Evolutionary conservation across 2,888 invertebrate species (phyloP).

Genomic region (Pristionchus japonicus): DNA sequence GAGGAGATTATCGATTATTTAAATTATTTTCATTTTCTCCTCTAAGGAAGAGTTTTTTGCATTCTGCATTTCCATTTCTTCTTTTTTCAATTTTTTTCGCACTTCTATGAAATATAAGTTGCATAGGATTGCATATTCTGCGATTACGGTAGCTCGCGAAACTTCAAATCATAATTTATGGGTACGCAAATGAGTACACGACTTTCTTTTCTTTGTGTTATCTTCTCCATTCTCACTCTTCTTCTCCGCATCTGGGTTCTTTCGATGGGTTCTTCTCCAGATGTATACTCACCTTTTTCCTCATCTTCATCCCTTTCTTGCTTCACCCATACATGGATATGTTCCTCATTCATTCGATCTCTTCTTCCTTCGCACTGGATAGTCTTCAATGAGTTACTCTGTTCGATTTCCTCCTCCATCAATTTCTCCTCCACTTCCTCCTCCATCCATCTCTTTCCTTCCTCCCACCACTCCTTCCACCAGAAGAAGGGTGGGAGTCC

Average conservation of each 20-base stretch:
- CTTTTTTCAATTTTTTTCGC: too few relatives aligned
- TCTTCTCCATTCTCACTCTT: not conserved
- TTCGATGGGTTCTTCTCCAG: not conserved
- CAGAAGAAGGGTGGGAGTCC: not conserved
- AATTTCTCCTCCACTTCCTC: not conserved
- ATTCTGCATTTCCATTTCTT: too few relatives aligned
- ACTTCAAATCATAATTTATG: not conserved
- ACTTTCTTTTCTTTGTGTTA: not conserved
- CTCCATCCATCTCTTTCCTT: not conserved
- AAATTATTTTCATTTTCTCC: too few relatives aligned
- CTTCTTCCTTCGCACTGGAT: not conserved
- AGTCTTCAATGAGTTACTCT: not conserved
- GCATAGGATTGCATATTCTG: too few relatives aligned
- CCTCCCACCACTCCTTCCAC: not conserved
- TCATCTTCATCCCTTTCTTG: not conserved
- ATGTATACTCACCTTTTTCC: slow-evolving; percentile 5
- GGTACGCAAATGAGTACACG: not conserved
- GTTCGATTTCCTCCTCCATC: not conserved
- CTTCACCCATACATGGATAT: not conserved
- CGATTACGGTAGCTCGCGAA: not conserved
- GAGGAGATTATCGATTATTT: too few relatives aligned
- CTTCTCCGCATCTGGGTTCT: not conserved
- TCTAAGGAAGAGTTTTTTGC: too few relatives aligned
- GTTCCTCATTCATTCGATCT: not conserved
- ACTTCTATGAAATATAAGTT: too few relatives aligned